phyloP scores from a whole-genome alignment of 2,888 invertebrate species.

The Creontiades dilutus region DNA sequence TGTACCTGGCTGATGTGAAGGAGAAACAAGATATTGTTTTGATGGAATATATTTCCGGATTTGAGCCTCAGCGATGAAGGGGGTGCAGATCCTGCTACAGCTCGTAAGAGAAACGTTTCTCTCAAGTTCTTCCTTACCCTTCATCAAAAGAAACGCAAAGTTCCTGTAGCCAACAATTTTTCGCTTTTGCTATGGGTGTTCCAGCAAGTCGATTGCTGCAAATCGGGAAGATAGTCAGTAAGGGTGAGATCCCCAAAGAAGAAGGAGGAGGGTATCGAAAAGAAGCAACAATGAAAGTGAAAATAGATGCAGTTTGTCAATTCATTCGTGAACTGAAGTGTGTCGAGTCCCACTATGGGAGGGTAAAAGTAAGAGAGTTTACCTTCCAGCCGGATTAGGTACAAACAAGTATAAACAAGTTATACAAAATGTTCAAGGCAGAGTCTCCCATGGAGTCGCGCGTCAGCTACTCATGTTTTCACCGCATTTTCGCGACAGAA shows the following conservation, averaged over 20 bases:
- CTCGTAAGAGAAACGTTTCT: too few species aligned
- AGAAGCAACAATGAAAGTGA: neutral
- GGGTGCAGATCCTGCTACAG: too few species aligned
- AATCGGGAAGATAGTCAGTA: neutral
- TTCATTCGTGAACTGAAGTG: conserved; percentile 1
- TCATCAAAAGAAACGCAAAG: too few species aligned
- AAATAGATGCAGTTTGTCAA: conserved; percentile 2
- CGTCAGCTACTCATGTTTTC: neutral
- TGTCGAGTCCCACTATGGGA: conserved; percentile 34
- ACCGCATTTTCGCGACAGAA: neutral
- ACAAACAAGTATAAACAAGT: conserved; percentile 22
- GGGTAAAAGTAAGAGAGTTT: conserved; percentile 35
- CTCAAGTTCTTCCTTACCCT: too few species aligned
- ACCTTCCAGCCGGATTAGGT: neutral
- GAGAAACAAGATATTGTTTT: neutral
- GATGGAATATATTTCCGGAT: neutral
- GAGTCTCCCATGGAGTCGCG: neutral
- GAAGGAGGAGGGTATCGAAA: conserved; percentile 9
- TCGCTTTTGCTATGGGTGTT: neutral
- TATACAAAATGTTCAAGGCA: neutral
- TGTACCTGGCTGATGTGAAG: neutral
- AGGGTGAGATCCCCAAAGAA: neutral
- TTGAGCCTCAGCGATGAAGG: neutral
- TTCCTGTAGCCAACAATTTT: neutral
- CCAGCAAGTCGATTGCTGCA: neutral